Percentiles rank a stretch among this genome's conserved stretches.
phyloP scores from a whole-genome alignment of 2,888 invertebrate species.

The Callyntrura guangdongensis region DNA sequence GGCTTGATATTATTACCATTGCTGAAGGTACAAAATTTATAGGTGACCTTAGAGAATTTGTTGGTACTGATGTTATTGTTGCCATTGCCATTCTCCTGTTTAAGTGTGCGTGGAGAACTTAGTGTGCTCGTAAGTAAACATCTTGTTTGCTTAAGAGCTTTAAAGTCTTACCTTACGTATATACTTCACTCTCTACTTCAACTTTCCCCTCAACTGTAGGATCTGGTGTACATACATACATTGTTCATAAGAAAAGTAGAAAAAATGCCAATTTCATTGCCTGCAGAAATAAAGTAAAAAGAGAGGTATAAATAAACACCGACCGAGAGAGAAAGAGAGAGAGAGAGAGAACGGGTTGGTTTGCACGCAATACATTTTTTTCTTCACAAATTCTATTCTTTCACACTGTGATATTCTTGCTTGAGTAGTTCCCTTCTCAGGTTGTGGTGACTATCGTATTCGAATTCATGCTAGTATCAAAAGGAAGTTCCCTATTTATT shows the following conservation, averaged over 20 bases:
- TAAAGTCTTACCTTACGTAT: conserved; percentile 6
- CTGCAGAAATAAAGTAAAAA: conserved; percentile 31
- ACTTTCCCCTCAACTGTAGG: not conserved
- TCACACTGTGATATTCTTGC: not conserved
- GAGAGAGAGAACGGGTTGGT: not conserved
- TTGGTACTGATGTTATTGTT: not conserved
- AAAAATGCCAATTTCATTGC: conserved; percentile 24
- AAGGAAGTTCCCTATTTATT: not conserved
- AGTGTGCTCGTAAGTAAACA: conserved; percentile 62
- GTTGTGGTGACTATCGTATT: too few species aligned
- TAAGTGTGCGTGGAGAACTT: not conserved
- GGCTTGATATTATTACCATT: conserved; percentile 21
- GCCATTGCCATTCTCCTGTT: not conserved
- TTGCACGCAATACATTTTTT: not conserved
- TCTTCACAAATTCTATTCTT: not conserved
- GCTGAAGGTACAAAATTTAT: not conserved
- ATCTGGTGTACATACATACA: not conserved
- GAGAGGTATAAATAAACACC: not conserved
- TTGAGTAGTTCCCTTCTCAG: not conserved
- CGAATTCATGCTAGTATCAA: too few species aligned
- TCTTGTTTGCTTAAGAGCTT: conserved; percentile 54
- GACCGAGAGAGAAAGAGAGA: not conserved
- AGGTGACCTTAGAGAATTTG: conserved; percentile 63
- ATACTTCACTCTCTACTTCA: not conserved
- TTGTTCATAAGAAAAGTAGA: not conserved